Percentiles rank a stretch among this genome's conserved stretches.
phyloP scores from a whole-genome alignment of 2,113 vertebrate species.

The Pagrus major region DNA sequence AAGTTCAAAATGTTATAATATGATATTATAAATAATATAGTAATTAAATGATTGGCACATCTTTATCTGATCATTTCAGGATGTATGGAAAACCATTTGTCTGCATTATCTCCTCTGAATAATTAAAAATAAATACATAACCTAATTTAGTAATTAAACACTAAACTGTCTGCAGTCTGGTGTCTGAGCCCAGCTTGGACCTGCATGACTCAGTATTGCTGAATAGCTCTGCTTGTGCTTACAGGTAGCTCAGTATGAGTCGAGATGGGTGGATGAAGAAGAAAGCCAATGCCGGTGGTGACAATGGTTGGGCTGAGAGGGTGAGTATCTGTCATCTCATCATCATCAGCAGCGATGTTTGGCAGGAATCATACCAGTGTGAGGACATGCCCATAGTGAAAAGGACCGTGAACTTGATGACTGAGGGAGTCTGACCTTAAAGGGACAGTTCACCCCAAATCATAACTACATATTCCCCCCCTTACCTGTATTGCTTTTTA shows the following conservation, averaged over 20 bases:
- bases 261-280: conserved; percentile 94
- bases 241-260: conserved; percentile 94
- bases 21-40: not conserved
- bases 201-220: not conserved
- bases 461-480: too few relatives aligned
- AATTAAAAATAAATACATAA: not conserved
- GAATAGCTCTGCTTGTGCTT: conserved; percentile 18
- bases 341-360: not conserved
- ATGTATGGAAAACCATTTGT: not conserved
- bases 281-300: conserved; percentile 86
- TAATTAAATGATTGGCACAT: not conserved
- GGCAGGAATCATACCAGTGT: not conserved
- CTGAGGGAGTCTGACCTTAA: not conserved
- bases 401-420: not conserved
- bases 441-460: too few relatives aligned
- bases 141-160: too few relatives aligned
- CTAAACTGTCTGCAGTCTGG: not conserved
- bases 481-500: too few relatives aligned
- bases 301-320: conserved; percentile 92
- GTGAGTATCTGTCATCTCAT: conserved; percentile 82
- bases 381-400: not conserved
- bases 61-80: not conserved
- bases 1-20: not conserved
- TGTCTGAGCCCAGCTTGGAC: not conserved
- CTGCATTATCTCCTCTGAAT: not conserved